These are phyloP conservation scores for Megaleporinus macrocephalus DNA, from an alignment of 2,113 vertebrate species.

Conservation along the genomic window DNA sequence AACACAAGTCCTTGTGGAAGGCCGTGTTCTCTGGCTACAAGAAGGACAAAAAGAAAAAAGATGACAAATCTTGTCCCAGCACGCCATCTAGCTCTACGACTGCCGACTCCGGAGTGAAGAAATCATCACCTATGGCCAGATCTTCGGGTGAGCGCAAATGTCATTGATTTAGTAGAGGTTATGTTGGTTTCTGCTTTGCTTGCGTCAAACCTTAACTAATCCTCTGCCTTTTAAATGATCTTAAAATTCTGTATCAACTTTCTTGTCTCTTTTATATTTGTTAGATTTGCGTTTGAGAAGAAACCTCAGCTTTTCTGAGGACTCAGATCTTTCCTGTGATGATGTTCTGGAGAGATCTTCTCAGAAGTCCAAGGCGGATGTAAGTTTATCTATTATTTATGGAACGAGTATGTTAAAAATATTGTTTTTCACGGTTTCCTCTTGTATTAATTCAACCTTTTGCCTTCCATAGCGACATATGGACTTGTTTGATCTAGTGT, in stretches of 20 bases:
- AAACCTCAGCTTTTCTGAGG: slow-evolving; percentile 94
- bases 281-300: slow-evolving; percentile 88
- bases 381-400: slow-evolving; percentile 67
- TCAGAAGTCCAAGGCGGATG: slow-evolving; percentile 93
- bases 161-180: not conserved
- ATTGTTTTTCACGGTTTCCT: not conserved
- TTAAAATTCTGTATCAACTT: not conserved
- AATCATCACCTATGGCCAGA: slow-evolving; percentile 71
- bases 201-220: not conserved
- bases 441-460: slow-evolving; percentile 51
- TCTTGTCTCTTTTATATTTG: slow-evolving; percentile 3
- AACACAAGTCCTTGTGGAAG: slow-evolving; percentile 94
- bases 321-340: slow-evolving; percentile 95
- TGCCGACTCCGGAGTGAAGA: slow-evolving; percentile 85
- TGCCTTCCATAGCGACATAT: slow-evolving; percentile 71
- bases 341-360: slow-evolving; percentile 92
- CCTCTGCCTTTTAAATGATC: not conserved
- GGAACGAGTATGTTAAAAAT: not conserved
- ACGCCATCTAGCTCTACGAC: slow-evolving; percentile 90
- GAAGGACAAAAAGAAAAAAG: slow-evolving; percentile 97
- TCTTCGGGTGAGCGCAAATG: slow-evolving; percentile 78
- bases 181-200: not conserved
- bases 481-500: slow-evolving; percentile 84
- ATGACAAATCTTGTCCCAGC: slow-evolving; percentile 88
- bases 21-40: slow-evolving; percentile 95